Conservation (phyloP, 2,113 vertebrate species). For the Gallinago paraguaiae region DNA sequence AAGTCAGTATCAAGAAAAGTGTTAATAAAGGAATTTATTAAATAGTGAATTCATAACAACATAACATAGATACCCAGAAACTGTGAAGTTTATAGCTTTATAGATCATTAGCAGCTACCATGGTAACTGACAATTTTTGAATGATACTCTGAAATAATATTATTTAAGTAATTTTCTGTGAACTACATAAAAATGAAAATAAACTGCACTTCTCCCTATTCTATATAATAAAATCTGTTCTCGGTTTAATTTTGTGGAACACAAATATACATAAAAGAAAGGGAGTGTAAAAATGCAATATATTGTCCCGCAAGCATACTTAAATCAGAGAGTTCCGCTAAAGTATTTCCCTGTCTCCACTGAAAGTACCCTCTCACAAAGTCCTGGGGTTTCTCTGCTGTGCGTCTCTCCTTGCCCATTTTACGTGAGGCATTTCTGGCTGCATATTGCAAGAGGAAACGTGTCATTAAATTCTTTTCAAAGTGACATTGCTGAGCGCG, state of each 20-base stretch:
- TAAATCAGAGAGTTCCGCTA: not conserved
- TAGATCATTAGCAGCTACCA: not conserved
- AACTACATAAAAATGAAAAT: not conserved
- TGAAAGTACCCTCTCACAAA: not conserved
- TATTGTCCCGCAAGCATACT: not conserved
- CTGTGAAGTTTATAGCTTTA: not conserved
- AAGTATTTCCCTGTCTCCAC: not conserved
- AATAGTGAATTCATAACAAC: not conserved
- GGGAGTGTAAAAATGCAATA: not conserved
- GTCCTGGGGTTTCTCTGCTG: not conserved
- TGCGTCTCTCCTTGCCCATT: not conserved
- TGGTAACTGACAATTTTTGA: not conserved
- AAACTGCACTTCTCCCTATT: not conserved
- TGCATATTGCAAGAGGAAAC: slow-evolving; percentile 12
- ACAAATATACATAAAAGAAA: not conserved
- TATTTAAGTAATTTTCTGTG: not conserved
- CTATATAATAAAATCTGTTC: not conserved
- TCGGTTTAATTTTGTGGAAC: slow-evolving; percentile 13
- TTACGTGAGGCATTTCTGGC: not conserved
- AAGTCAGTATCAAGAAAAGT: not conserved
- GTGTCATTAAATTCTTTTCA: slow-evolving; percentile 16
- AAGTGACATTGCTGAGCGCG: not conserved
- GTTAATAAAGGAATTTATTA: not conserved
- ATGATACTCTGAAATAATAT: not conserved
- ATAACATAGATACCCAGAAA: not conserved